Evolutionary conservation across 2,797 vertebrate genomes (phyloP).

Genomic region (Enteromius viviparus): DNA sequence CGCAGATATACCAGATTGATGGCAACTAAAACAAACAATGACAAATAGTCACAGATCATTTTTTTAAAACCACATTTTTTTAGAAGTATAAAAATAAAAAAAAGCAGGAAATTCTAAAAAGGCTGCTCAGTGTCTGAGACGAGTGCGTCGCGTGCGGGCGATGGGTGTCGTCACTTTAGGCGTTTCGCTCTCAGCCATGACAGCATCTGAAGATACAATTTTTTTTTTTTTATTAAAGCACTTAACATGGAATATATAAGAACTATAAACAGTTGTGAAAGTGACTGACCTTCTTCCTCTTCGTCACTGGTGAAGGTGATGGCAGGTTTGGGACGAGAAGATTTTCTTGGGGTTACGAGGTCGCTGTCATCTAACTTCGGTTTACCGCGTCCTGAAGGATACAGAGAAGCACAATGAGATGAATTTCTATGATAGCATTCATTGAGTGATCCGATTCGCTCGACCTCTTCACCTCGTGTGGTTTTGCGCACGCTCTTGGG

Average conservation of each 20-base stretch:
- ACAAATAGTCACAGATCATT: not conserved
- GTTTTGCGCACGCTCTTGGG: slow-evolving; percentile 63
- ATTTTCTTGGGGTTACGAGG: slow-evolving; percentile 80
- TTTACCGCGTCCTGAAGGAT: slow-evolving; percentile 69
- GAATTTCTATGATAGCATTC: not conserved
- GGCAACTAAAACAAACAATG: not conserved
- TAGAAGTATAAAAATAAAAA: not conserved
- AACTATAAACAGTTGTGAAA: not conserved
- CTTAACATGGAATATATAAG: not conserved
- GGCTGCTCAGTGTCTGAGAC: slow-evolving; percentile 75
- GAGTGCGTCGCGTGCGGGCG: slow-evolving; percentile 78
- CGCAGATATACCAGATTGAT: not conserved
- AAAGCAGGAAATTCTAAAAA: not conserved
- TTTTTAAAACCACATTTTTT: not conserved
- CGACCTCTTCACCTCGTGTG: slow-evolving; percentile 68
- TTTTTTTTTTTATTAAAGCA: not conserved
- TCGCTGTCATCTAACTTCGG: slow-evolving; percentile 67
- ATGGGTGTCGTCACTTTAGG: slow-evolving; percentile 94
- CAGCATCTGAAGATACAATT: slow-evolving; percentile 67
- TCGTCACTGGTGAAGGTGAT: slow-evolving; percentile 91
- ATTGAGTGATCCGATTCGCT: not conserved
- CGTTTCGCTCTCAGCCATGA: slow-evolving; percentile 87
- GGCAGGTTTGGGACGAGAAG: slow-evolving; percentile 69
- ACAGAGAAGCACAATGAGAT: not conserved
- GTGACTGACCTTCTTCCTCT: slow-evolving; percentile 74